Conservation (phyloP, 2,113 vertebrate species). For the Gnathonemus longibarbis region DNA sequence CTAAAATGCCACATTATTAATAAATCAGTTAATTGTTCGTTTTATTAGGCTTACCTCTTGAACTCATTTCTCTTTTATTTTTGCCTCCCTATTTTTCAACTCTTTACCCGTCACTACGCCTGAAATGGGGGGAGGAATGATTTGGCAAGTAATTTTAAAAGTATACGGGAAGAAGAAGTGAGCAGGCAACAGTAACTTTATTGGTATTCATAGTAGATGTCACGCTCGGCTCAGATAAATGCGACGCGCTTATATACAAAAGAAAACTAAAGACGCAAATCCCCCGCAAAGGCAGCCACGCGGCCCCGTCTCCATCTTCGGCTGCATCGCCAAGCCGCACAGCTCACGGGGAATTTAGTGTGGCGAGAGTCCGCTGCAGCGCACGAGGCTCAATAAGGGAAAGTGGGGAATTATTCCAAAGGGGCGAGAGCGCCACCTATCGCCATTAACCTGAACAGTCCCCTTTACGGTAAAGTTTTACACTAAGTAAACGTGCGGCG, state of each 20-base stretch:
- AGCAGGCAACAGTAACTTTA: background rate
- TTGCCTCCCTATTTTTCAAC: background rate
- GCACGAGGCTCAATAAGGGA: conserved; percentile 1
- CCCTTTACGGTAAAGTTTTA: background rate
- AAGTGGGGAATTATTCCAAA: background rate
- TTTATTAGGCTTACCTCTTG: background rate
- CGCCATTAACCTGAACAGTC: background rate
- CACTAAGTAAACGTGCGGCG: background rate
- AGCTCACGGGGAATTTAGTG: conserved; percentile 12
- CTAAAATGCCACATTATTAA: background rate
- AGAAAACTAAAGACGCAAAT: background rate
- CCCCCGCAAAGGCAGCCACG: background rate
- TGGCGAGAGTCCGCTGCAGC: background rate
- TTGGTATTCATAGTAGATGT: background rate
- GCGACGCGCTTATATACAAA: background rate
- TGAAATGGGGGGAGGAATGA: background rate
- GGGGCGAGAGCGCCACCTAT: background rate
- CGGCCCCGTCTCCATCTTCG: background rate
- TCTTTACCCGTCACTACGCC: background rate
- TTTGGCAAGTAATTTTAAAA: background rate
- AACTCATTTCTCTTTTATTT: background rate
- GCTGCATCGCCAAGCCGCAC: background rate
- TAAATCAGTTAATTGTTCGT: background rate
- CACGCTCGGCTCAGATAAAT: background rate
- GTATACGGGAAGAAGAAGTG: background rate